Evolutionary conservation across 2,888 invertebrate species (phyloP).

Genomic region (Pollenia griseotomentosa): DNA sequence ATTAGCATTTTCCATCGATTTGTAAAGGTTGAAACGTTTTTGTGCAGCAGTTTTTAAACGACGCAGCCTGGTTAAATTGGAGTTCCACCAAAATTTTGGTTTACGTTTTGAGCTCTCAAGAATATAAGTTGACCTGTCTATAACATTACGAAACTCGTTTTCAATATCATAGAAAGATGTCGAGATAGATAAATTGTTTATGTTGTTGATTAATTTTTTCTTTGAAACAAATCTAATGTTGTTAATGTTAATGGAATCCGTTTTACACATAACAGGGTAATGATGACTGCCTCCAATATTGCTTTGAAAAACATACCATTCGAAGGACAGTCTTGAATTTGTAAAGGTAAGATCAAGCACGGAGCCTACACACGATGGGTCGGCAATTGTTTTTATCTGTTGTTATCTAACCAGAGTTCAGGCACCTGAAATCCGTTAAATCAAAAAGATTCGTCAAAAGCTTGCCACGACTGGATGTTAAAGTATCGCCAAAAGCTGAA

Average conservation of each 20-base stretch:
- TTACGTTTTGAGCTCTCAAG: not conserved
- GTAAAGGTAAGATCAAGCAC: slow-evolving; percentile 1
- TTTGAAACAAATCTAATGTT: not conserved
- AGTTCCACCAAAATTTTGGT: not conserved
- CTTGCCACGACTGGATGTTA: not conserved
- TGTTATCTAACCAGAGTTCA: not conserved
- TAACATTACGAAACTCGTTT: not conserved
- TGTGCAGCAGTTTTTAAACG: not conserved
- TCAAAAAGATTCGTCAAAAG: not conserved
- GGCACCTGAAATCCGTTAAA: not conserved
- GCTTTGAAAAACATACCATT: not conserved
- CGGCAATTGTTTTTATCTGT: not conserved
- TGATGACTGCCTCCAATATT: not conserved
- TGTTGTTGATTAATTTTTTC: not conserved
- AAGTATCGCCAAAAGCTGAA: not conserved
- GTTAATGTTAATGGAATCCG: not conserved
- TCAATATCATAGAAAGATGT: not conserved
- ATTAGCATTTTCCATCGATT: not conserved
- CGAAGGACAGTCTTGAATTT: not conserved
- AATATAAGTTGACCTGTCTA: not conserved
- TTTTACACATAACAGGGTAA: not conserved
- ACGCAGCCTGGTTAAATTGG: not conserved
- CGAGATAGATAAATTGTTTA: not conserved
- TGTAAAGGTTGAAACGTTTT: not conserved
- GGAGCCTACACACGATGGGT: not conserved